Evolutionary conservation across 2,797 vertebrate genomes (phyloP).

Genomic region (Acanthurus leucopareius): DNA sequence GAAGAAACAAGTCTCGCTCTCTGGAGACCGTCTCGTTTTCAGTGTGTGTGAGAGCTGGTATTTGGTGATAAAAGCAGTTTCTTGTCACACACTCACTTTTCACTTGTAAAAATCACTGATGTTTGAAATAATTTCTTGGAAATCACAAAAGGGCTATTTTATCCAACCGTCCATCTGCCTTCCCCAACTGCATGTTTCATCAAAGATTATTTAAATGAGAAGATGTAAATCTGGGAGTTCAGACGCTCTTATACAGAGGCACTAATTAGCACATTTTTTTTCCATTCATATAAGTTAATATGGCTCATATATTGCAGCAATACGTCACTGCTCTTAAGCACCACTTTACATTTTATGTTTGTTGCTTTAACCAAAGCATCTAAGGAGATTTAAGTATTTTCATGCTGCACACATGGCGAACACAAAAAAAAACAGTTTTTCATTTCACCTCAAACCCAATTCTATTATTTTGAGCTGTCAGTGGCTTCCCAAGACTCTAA

Average conservation of each 20-base stretch:
- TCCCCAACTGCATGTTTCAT: conserved; percentile 7
- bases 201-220: conserved; percentile 38
- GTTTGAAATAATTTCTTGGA: conserved; percentile 19
- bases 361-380: neutral
- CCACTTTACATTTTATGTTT: conserved; percentile 25
- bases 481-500: conserved; percentile 11
- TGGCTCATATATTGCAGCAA: conserved; percentile 24
- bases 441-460: conserved; percentile 33
- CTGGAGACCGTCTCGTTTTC: neutral
- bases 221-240: conserved; percentile 34
- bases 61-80: conserved; percentile 13
- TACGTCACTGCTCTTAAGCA: neutral
- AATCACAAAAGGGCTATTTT: conserved; percentile 6
- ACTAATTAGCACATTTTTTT: conserved; percentile 9
- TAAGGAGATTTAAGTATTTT: neutral
- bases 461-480: conserved; percentile 12
- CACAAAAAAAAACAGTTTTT: conserved; percentile 20
- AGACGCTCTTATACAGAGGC: conserved; percentile 4
- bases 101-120: conserved; percentile 12
- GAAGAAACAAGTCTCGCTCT: neutral
- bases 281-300: conserved; percentile 10
- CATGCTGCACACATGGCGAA: conserved; percentile 11
- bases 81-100: conserved; percentile 22
- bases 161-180: conserved; percentile 12
- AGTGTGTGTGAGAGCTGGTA: conserved; percentile 18